Conservation (phyloP, 2,113 vertebrate genomes). For the Hemibagrus wyckioides region DNA sequence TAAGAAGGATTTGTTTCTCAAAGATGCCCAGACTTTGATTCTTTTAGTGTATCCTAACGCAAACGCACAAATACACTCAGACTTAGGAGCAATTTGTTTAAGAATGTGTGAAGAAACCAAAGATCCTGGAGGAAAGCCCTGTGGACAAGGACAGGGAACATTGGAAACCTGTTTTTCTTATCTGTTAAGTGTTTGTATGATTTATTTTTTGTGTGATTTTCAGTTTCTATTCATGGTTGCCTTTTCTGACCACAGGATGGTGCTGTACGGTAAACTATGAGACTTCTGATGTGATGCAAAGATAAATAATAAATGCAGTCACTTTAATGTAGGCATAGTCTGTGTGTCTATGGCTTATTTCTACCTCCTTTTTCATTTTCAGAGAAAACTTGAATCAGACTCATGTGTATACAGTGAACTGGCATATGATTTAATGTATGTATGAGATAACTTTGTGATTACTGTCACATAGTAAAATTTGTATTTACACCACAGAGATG, state of each 20-base stretch:
- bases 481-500: not conserved
- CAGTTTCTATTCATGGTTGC: not conserved
- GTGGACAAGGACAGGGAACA: not conserved
- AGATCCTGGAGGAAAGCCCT: not conserved
- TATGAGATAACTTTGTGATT: not conserved
- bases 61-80: not conserved
- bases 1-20: not conserved
- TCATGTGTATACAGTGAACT: not conserved
- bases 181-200: not conserved
- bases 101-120: not conserved
- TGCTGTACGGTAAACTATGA: not conserved
- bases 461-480: not conserved
- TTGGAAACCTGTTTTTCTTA: not conserved
- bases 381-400: not conserved
- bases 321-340: not conserved
- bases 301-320: not conserved
- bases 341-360: not conserved
- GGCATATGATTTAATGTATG: not conserved
- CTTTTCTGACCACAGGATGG: slow-evolving; percentile 16
- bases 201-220: not conserved
- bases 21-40: not conserved
- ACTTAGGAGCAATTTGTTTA: not conserved
- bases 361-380: not conserved
- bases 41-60: not conserved
- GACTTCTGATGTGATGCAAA: not conserved